These are phyloP conservation scores for Myrmophylax atrothorax DNA, from an alignment of 2,113 vertebrate species.

Conservation along the genomic window DNA sequence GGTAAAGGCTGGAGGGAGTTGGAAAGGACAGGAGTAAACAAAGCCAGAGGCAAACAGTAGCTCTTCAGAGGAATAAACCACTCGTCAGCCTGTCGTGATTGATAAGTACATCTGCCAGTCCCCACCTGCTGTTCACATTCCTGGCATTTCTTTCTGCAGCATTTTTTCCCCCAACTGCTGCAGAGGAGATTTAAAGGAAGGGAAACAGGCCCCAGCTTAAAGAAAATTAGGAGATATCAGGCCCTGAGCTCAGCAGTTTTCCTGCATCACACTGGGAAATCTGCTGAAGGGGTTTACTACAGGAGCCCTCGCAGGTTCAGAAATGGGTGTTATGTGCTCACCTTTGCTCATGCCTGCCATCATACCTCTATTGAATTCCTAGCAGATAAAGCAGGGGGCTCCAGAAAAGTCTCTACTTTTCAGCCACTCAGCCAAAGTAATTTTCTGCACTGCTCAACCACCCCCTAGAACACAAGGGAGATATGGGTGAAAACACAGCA, in stretches of 20 bases:
- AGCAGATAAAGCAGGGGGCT: not conserved
- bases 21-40: not conserved
- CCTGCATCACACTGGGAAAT: not conserved
- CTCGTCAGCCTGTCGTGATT: constrained; percentile 28
- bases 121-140: constrained; percentile 47
- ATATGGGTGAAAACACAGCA: not conserved
- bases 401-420: not conserved
- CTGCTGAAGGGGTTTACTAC: not conserved
- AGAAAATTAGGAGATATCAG: not conserved
- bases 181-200: constrained; percentile 16
- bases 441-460: not conserved
- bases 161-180: constrained; percentile 24
- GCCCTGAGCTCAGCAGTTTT: not conserved
- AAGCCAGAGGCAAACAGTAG: constrained; percentile 58
- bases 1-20: not conserved
- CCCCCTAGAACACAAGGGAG: not conserved
- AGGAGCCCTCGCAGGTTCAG: not conserved
- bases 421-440: not conserved
- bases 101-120: constrained; percentile 42
- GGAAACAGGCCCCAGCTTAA: not conserved
- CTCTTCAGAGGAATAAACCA: constrained; percentile 49
- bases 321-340: not conserved
- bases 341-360: not conserved
- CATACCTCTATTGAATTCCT: not conserved
- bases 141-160: constrained; percentile 54